A percentile compares a stretch with the other conserved stretches of the same genome.
Evolutionary conservation across 2,113 vertebrate species (phyloP).

Genomic region (Panthera uncia): DNA sequence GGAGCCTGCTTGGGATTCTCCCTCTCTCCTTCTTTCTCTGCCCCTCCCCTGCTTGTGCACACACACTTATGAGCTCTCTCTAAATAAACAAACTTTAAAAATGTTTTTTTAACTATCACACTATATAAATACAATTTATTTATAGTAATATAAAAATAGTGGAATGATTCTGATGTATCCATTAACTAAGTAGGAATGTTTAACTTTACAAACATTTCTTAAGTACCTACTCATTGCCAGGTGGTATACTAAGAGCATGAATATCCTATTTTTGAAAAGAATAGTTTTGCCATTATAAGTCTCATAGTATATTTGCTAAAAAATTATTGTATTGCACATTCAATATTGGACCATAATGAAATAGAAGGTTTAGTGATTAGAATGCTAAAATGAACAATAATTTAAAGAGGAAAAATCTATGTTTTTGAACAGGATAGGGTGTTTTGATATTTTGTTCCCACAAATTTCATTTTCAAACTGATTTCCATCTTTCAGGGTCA

Average conservation of each 20-base stretch:
- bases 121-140: not conserved
- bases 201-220: not conserved
- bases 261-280: not conserved
- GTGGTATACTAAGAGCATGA: not conserved
- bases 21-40: too few relatives aligned
- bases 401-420: not conserved
- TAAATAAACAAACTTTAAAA: too few relatives aligned
- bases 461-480: not conserved
- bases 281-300: rapidly evolving
- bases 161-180: not conserved
- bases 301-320: not conserved
- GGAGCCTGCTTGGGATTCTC: too few relatives aligned
- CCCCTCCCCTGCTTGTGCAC: too few relatives aligned
- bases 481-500: not conserved
- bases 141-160: not conserved
- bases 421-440: not conserved
- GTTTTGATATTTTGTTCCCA: not conserved
- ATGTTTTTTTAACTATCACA: not conserved
- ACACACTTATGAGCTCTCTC: too few relatives aligned
- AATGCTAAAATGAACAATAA: not conserved
- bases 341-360: not conserved
- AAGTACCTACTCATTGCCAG: not conserved
- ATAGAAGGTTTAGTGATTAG: not conserved
- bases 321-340: not conserved
- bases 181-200: not conserved